These are phyloP conservation scores for Lasioglossum lativentre DNA, from an alignment of 2,888 invertebrate species.

Conservation along the genomic window DNA sequence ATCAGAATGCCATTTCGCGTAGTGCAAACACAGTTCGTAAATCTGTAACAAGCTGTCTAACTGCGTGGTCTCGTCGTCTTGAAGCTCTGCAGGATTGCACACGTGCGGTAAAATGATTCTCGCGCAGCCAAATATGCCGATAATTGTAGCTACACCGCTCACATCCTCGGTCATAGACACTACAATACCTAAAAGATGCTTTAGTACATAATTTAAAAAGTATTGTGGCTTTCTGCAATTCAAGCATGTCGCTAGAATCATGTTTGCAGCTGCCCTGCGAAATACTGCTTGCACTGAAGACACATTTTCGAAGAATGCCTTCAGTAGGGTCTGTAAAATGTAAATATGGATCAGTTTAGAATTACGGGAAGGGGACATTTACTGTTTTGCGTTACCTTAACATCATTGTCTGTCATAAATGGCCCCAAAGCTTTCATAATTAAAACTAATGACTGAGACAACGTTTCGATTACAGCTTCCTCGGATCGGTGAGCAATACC, in stretches of 20 bases:
- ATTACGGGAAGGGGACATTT: neutral
- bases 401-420: slow-evolving; percentile 90
- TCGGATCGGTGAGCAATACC: slow-evolving; percentile 90
- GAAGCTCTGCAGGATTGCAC: slow-evolving; percentile 62
- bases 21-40: slow-evolving; percentile 91
- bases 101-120: slow-evolving; percentile 88
- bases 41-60: slow-evolving; percentile 86
- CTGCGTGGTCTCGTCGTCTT: slow-evolving; percentile 68
- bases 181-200: slow-evolving; percentile 85
- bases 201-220: slow-evolving; percentile 89
- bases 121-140: slow-evolving; percentile 89
- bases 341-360: slow-evolving; percentile 18
- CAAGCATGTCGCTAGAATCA: slow-evolving; percentile 92
- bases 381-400: slow-evolving; percentile 85
- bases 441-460: slow-evolving; percentile 88
- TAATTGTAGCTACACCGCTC: slow-evolving; percentile 84
- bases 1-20: slow-evolving; percentile 88
- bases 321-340: slow-evolving; percentile 85
- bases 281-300: slow-evolving; percentile 88
- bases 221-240: slow-evolving; percentile 89
- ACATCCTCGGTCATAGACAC: slow-evolving; percentile 56
- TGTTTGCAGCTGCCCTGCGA: slow-evolving; percentile 92
- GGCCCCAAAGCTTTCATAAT: slow-evolving; percentile 89
- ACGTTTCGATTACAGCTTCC: slow-evolving; percentile 89
- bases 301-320: slow-evolving; percentile 87